Base-by-base conservation (phyloP, 30 jellyfish, hydroid and myxozoan genomes). In the Chironex yamaguchii region DNA sequence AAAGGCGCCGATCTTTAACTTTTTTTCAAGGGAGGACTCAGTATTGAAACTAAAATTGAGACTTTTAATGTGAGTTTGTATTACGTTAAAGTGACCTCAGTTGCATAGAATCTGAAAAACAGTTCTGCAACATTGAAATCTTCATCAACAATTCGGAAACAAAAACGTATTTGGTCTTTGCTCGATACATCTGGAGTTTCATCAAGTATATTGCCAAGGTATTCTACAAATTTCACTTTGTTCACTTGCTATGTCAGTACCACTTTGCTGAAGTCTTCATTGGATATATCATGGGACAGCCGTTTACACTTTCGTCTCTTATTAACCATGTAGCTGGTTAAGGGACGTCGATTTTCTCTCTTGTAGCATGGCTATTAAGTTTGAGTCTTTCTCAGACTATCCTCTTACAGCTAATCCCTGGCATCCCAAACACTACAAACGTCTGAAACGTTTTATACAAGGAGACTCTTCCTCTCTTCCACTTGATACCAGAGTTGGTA, bases 181-280 rank as follows among this genome's bases (percentile, higher is more conserved):
- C 36, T 70, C 34, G 84, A 70, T 31, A 29, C 84, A 34, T 70
- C 84, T 70, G 23, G 23, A 52, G 72, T 42, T 72, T 72, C 84
- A 70, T 70, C 84, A 29, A 70, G 29, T 67, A 70, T 70, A 70
- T 32, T 70, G 11, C 84, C 73, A 70, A 70, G 36, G 36, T 70
- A 70, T 29, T 70, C 84, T 67, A 70, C 84, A 70, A 32, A 66
- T 28, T 70, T 70, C 74, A 70, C 84, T 70, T 70, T 70, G 69
- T 70, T 70, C 84, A 70, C 84, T 34, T n/a, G n/a, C n/a, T 69
- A 66, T 28, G 68, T 69, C 36, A 69, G 83, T 68, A 69, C 83
- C 4, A 54, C 79, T 54, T 75, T 75, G 76, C 76, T 75, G 76
- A 48, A 49, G 87, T 50, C 76, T 75, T 75, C 87, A 75, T 75